Percentiles rank a stretch among this genome's conserved stretches.
Evolutionary conservation across 2,113 vertebrate species (phyloP).

Genomic region (Poeciliopsis occidentalis): DNA sequence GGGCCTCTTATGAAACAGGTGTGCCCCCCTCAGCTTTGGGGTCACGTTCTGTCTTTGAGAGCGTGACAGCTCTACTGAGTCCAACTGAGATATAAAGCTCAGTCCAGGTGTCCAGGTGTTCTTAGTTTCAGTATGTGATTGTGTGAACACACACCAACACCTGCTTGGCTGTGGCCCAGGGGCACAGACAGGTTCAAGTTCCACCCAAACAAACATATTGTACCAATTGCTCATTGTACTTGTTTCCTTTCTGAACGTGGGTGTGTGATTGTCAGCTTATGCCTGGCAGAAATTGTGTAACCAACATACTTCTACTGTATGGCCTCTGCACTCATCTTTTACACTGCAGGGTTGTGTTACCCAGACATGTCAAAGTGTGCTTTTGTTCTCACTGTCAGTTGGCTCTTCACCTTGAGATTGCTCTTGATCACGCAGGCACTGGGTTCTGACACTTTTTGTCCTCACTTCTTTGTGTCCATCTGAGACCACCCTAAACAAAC

Average conservation of each 20-base stretch:
- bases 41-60: slow-evolving; percentile 64
- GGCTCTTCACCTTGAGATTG: slow-evolving; percentile 60
- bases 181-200: slow-evolving; percentile 71
- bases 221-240: slow-evolving; percentile 49
- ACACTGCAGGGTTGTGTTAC: slow-evolving; percentile 63
- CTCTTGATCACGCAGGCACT: slow-evolving; percentile 58
- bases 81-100: slow-evolving; percentile 43
- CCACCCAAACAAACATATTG: slow-evolving; percentile 71
- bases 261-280: slow-evolving; percentile 36
- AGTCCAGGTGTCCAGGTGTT: slow-evolving; percentile 70
- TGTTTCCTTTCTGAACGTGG: slow-evolving; percentile 12
- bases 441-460: slow-evolving; percentile 56
- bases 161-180: slow-evolving; percentile 52
- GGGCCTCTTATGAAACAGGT: slow-evolving; percentile 64
- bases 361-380: slow-evolving; percentile 49
- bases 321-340: slow-evolving; percentile 58
- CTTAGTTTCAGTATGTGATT: slow-evolving; percentile 43
- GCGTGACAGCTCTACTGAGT: slow-evolving; percentile 65
- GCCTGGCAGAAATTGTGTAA: slow-evolving; percentile 36
- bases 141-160: slow-evolving; percentile 44
- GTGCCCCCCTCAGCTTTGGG: slow-evolving; percentile 59
- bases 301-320: slow-evolving; percentile 50
- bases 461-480: slow-evolving; percentile 43
- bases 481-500: slow-evolving; percentile 49
- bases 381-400: slow-evolving; percentile 55